phyloP scores from a whole-genome alignment of 2,113 vertebrate genomes.

The Paraplagusia blochii region DNA sequence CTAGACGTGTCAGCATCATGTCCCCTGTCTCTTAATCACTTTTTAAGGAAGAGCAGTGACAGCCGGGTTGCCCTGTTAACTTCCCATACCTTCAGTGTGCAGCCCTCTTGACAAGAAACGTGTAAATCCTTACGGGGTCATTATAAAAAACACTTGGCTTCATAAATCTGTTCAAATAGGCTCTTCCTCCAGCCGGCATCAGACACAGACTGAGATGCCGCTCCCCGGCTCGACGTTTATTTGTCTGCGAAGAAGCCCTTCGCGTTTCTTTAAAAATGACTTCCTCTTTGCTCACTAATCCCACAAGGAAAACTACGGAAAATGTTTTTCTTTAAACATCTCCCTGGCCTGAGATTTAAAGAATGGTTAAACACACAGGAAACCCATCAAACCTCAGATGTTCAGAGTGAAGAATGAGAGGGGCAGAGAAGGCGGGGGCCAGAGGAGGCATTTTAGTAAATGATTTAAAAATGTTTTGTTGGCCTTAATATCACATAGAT shows the following conservation, averaged over 20 bases:
- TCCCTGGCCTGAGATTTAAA: slow-evolving; percentile 52
- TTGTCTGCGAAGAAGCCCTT: slow-evolving; percentile 51
- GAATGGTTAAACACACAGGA: slow-evolving; percentile 57
- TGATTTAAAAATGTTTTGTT: slow-evolving; percentile 25
- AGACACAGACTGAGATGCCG: slow-evolving; percentile 20
- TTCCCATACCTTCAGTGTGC: slow-evolving; percentile 52
- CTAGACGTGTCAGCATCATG: slow-evolving; percentile 61
- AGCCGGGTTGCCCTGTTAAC: slow-evolving; percentile 69
- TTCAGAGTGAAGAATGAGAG: slow-evolving; percentile 11
- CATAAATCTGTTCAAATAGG: slow-evolving; percentile 63
- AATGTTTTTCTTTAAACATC: slow-evolving; percentile 46
- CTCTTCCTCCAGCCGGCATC: slow-evolving; percentile 13
- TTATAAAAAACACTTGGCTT: slow-evolving; percentile 65
- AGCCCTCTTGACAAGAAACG: slow-evolving; percentile 55
- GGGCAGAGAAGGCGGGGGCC: slow-evolving; percentile 20
- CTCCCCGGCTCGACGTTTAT: slow-evolving; percentile 42
- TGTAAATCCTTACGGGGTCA: slow-evolving; percentile 72
- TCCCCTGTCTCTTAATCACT: slow-evolving; percentile 74
- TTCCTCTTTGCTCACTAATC: slow-evolving; percentile 43
- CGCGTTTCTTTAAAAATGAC: slow-evolving; percentile 53
- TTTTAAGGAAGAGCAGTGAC: slow-evolving; percentile 70
- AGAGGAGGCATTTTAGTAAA: slow-evolving; percentile 33
- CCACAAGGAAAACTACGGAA: slow-evolving; percentile 43
- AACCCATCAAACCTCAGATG: slow-evolving; percentile 53
- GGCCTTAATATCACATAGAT: slow-evolving; percentile 8